A percentile compares a stretch with the other conserved stretches of the same genome.
Conservation (phyloP, 2,888 invertebrate genomes). For the Yponomeuta cagnagella region DNA sequence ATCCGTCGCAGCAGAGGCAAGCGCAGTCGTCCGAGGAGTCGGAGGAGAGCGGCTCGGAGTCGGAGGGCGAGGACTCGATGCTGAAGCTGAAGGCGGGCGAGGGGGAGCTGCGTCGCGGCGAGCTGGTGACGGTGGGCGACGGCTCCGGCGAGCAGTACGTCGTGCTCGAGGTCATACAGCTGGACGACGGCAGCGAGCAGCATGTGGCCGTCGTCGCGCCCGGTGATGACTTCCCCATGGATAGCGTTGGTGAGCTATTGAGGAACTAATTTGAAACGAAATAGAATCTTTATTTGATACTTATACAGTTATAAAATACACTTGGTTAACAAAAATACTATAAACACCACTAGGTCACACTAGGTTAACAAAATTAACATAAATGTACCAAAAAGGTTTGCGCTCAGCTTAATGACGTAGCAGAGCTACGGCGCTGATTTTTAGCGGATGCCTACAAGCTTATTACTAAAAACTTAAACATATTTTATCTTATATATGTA, state of each 20-base stretch:
- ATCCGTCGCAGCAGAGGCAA: background rate
- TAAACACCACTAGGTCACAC: no score
- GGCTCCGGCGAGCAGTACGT: conserved; percentile 86
- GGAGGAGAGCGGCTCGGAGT: conserved; percentile 35
- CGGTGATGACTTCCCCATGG: conserved; percentile 45
- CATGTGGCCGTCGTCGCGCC: conserved; percentile 74
- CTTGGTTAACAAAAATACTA: no score
- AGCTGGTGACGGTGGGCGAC: conserved; percentile 50
- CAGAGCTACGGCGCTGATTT: no score
- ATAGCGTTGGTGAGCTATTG: conserved; percentile 21
- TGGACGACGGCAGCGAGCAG: conserved; percentile 80
- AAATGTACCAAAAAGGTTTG: no score
- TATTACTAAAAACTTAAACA: no score
- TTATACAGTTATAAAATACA: no score
- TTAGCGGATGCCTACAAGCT: no score
- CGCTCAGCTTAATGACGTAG: no score
- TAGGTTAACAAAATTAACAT: no score
- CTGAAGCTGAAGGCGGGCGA: conserved; percentile 39
- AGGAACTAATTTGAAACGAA: no score
- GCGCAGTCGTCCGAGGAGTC: conserved; percentile 31
- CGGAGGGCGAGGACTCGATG: conserved; percentile 36
- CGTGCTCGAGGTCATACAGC: conserved; percentile 91
- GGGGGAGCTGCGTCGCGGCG: conserved; percentile 44
- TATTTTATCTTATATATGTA: no score
- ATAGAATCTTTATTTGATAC: no score